phyloP scores from a whole-genome alignment of 1,140 invertebrate species.

The Planococcus citri region DNA sequence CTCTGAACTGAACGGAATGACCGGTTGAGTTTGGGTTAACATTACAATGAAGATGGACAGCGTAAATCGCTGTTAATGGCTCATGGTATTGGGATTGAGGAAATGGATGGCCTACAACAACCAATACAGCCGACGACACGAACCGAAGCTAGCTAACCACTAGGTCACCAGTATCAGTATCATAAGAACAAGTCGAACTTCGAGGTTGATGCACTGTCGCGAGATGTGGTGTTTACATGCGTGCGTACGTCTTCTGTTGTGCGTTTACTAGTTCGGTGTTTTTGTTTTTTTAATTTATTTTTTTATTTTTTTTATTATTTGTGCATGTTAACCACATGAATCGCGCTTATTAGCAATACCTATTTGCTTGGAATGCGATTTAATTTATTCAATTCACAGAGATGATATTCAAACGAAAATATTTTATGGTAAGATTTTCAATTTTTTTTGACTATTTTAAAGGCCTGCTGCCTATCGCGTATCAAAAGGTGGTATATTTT shows the following conservation, averaged over 20 bases:
- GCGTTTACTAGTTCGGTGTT: background rate
- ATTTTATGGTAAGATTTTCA: constrained; percentile 9
- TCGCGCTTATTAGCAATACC: background rate
- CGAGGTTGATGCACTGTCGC: constrained; percentile 11
- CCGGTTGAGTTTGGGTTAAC: constrained; percentile 1
- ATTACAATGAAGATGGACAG: constrained; percentile 1
- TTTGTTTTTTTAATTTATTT: background rate
- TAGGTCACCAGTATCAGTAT: constrained; percentile 16
- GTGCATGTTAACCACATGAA: background rate
- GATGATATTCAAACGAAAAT: constrained; percentile 18
- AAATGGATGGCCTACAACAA: constrained; percentile 12
- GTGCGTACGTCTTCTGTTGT: background rate
- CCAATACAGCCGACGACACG: background rate
- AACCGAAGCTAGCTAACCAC: constrained; percentile 14
- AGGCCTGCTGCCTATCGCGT: too few species aligned
- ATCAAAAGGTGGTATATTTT: too few species aligned
- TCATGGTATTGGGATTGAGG: constrained; percentile 13
- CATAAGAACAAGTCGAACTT: background rate
- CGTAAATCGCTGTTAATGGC: constrained; percentile 6
- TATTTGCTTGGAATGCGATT: constrained; percentile 8
- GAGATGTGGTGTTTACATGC: background rate
- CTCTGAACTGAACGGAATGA: background rate
- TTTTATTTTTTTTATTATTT: background rate
- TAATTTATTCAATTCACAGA: constrained; percentile 5
- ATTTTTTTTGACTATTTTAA: background rate